phyloP scores from a whole-genome alignment of 2,797 vertebrate species.

The Fistularia tabacaria region DNA sequence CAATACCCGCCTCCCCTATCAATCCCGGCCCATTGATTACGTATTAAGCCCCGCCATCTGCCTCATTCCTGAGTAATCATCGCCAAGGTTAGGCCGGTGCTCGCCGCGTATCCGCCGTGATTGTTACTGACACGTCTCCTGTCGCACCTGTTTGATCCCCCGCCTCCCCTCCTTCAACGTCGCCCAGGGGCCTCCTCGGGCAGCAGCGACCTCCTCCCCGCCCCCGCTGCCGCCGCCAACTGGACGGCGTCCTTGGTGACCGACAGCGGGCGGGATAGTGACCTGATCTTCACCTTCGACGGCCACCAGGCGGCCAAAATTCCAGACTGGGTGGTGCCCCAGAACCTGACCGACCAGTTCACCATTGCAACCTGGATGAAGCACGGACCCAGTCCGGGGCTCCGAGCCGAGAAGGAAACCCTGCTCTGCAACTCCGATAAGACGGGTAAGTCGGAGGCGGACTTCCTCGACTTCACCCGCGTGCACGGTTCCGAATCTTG shows the following conservation, averaged over 20 bases:
- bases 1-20: conserved; percentile 59
- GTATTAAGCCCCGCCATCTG: conserved; percentile 61
- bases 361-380: conserved; percentile 97
- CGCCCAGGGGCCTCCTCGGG: conserved; percentile 87
- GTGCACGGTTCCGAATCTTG: neutral
- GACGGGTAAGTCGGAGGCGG: conserved; percentile 79
- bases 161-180: neutral
- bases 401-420: conserved; percentile 94
- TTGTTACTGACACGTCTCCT: conserved; percentile 55
- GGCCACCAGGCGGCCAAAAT: conserved; percentile 93
- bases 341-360: conserved; percentile 96
- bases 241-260: conserved; percentile 89
- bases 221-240: conserved; percentile 82
- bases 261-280: conserved; percentile 82
- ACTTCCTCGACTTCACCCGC: neutral
- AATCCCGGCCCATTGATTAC: conserved; percentile 60
- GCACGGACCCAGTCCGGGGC: conserved; percentile 90
- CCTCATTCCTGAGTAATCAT: conserved; percentile 58
- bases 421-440: conserved; percentile 98
- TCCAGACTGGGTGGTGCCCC: conserved; percentile 88
- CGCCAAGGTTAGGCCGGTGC: conserved; percentile 57
- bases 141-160: conserved; percentile 34
- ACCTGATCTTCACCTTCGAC: conserved; percentile 91
- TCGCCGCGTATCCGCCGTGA: conserved; percentile 28
- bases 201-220: conserved; percentile 91